Conservation (phyloP, 2,113 vertebrate species). For the Spea bombifrons region DNA sequence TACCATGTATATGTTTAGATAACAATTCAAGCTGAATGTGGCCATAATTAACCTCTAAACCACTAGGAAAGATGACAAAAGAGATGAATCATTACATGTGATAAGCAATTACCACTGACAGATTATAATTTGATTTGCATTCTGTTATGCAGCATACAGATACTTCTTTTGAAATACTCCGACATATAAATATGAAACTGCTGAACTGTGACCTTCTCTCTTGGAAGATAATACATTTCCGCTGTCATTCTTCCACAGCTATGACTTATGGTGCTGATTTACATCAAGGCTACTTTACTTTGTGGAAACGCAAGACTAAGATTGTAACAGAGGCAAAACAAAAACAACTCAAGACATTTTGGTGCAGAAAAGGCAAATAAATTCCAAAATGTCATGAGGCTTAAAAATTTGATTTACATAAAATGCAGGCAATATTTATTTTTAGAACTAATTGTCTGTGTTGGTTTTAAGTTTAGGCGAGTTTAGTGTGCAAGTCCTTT, state of each 20-base stretch:
- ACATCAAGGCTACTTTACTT: conserved; percentile 35
- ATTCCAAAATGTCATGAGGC: conserved; percentile 16
- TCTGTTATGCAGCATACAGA: conserved; percentile 21
- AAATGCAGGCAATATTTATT: conserved; percentile 9
- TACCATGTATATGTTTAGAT: not conserved
- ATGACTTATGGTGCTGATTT: conserved; percentile 30
- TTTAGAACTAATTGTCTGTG: conserved; percentile 8
- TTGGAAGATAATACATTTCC: conserved; percentile 39
- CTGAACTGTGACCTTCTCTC: conserved; percentile 44
- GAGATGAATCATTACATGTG: conserved; percentile 20
- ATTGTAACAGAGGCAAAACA: conserved; percentile 21
- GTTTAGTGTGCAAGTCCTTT: conserved; percentile 13
- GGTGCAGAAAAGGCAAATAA: conserved; percentile 10
- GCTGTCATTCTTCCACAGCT: conserved; percentile 33
- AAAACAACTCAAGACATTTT: conserved; percentile 35
- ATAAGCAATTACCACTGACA: conserved; percentile 24
- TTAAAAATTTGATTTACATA: conserved; percentile 5
- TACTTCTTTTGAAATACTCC: conserved; percentile 28
- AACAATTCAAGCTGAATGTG: not conserved
- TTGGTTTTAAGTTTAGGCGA: conserved; percentile 8
- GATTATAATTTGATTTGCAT: conserved; percentile 27
- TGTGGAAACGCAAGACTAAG: conserved; percentile 11
- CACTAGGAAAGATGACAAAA: not conserved
- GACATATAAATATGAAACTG: conserved; percentile 33
- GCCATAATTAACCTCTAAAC: not conserved